These are phyloP conservation scores for Acanthisitta chloris DNA, from an alignment of 2,113 vertebrate species.

Conservation along the genomic window DNA sequence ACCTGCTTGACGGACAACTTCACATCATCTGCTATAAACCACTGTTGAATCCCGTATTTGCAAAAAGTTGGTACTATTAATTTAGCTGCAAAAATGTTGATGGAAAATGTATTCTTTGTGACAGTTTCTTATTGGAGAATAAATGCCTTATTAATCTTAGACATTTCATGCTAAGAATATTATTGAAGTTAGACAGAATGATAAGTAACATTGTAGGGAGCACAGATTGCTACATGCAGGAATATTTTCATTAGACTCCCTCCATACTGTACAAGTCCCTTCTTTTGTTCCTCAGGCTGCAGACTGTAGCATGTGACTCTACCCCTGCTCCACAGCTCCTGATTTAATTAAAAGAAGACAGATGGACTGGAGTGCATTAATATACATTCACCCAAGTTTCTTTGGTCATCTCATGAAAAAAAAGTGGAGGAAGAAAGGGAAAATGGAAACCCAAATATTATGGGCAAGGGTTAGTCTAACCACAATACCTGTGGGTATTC, in stretches of 20 bases:
- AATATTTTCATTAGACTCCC: conserved; percentile 47
- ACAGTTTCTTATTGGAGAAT: conserved; percentile 40
- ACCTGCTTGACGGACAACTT: background rate
- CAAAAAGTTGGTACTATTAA: conserved; percentile 7
- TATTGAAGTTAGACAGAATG: conserved; percentile 67
- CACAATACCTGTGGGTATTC: background rate
- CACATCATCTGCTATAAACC: background rate
- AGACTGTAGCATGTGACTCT: conserved; percentile 32
- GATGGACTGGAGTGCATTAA: background rate
- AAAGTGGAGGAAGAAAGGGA: background rate
- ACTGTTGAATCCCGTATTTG: background rate
- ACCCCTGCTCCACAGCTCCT: background rate
- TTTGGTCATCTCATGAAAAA: background rate
- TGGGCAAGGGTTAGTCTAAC: background rate
- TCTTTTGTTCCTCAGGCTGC: conserved; percentile 43
- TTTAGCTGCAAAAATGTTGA: conserved; percentile 31
- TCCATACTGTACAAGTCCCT: conserved; percentile 11
- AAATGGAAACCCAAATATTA: background rate
- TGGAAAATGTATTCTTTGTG: conserved; percentile 48
- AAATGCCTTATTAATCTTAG: conserved; percentile 70
- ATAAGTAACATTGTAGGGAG: conserved; percentile 60
- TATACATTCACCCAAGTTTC: background rate
- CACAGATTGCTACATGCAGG: conserved; percentile 57
- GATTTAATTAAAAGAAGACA: conserved; percentile 39
- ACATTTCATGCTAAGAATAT: conserved; percentile 66